Percentiles rank a stretch among this genome's conserved stretches.
Evolutionary conservation across 2,113 vertebrate genomes (phyloP).

Genomic region (Epinephelus lanceolatus): DNA sequence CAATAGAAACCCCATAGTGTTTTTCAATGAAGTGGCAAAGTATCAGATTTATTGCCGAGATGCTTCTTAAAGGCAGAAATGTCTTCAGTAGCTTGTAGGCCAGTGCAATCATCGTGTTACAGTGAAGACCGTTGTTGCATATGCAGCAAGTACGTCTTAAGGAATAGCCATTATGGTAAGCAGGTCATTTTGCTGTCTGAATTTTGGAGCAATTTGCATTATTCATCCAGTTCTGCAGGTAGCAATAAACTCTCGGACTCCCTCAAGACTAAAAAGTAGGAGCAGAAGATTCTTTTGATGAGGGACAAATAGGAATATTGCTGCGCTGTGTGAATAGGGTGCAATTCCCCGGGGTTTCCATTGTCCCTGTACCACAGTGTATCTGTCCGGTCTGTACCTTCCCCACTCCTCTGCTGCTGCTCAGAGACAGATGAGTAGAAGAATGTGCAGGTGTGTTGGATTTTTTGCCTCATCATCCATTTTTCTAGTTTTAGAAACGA

Average conservation of each 20-base stretch:
- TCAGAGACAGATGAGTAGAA: slow-evolving; percentile 46
- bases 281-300: slow-evolving; percentile 85
- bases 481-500: slow-evolving; percentile 18
- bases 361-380: slow-evolving; percentile 74
- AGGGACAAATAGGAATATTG: slow-evolving; percentile 87
- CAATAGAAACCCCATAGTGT: slow-evolving; percentile 65
- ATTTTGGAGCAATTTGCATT: slow-evolving; percentile 90
- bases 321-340: slow-evolving; percentile 87
- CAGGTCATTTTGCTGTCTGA: slow-evolving; percentile 86
- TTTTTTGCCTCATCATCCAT: slow-evolving; percentile 47
- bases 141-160: slow-evolving; percentile 75
- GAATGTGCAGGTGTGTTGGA: slow-evolving; percentile 55
- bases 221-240: slow-evolving; percentile 85
- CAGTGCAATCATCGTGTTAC: slow-evolving; percentile 47
- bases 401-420: slow-evolving; percentile 20
- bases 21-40: slow-evolving; percentile 68
- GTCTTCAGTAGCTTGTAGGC: neutral
- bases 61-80: slow-evolving; percentile 36
- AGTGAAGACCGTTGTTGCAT: slow-evolving; percentile 66
- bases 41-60: slow-evolving; percentile 52
- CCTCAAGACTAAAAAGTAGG: slow-evolving; percentile 87
- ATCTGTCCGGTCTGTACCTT: slow-evolving; percentile 28
- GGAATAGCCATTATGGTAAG: slow-evolving; percentile 85
- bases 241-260: slow-evolving; percentile 83
- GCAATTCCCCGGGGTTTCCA: slow-evolving; percentile 85